Base-by-base conservation (phyloP, 1,140 invertebrate species). In the Ctenoplectra terminalis region DNA sequence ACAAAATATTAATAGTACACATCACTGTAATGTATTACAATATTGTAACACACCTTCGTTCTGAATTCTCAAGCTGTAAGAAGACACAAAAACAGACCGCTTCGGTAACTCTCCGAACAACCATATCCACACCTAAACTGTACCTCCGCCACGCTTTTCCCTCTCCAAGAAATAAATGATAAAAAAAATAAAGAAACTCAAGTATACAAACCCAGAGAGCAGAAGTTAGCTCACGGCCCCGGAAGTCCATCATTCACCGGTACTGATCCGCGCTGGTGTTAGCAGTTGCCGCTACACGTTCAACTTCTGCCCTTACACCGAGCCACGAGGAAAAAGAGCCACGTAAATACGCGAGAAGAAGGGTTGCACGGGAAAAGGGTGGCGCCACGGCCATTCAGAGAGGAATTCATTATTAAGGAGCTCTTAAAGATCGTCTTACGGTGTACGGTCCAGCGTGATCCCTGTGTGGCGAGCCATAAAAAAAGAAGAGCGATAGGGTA, bases 401-500 rank as follows among this genome's bases (percentile, higher is more conserved):
- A 23, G 71, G 26, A 40, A 87, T 87, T 84, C 82, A 84, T 87
- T 87, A 87, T 87, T 87, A 61, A 87, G 20, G 15, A 58, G 29
- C 78, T 81, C 58, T 87, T 78, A 72, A 81, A 69, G 73, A 64
- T 63, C 67, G 50, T 73, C 76, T 83, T 37, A 29, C 31, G 23
- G 37, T 61, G 40, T 31, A 43, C 56, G 60, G 69, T n/a, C 23
- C 43, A 13, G 34, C 1, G 37, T 20, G 64, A 48, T 50, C 61
- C 43, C 34, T 9, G 17, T 9, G 17, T 60, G 20, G 40, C 43
- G 11, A 37, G 13, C 63, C 20, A 50, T 64, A 52, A 52, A 72
- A 46, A 63, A 37, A 58, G 43, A 63, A 40, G 61, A 31, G 17
- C 40, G 34, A 71, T 50, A 80, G 64, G 64, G 29, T 52, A 4